Evolutionary conservation across 2,797 vertebrate species (phyloP), one percentile per base, ranked within the genome.

Genomic region (Poliocrania exsul): DNA sequence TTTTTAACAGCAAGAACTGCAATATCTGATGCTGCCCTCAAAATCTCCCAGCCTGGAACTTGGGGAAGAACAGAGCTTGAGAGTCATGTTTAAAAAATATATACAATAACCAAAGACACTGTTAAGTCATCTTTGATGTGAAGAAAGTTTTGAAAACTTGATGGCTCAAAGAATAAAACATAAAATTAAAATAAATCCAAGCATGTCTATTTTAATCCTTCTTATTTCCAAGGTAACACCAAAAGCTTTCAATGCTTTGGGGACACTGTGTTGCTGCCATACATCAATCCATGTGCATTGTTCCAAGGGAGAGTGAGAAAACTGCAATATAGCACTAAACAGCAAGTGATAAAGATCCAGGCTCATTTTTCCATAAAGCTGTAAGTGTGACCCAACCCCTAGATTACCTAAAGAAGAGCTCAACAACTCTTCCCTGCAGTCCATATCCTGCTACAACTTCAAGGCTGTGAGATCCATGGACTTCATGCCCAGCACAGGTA

Each of bases 211-310:
- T 94, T 90, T 38, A 81, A 75, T 46, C 46, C 50, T 64, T 10
- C 1, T 51, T 6, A 2, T n/a, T 79, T 82, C 58, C 57, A 69
- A 64, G 67, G 46, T 75, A 72, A 56, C 53, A 81, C 42, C 35
- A 72, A 75, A 89, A 64, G 38, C 21, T 62, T 61, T 28, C 44
- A 44, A 16, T 3, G 37, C 8, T 62, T 35, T 81, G 47, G 61
- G 74, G 57, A 61, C 1, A 1, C 12, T 29, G 0, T 0, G 11
- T 4, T 67, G 38, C 62, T 86, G 65, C 51, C 50, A 17, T 1
- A 6, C 29, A 54, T 40, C 70, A 47, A 47, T 16, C 85, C 54
- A 35, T 0, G 6, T 9, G 26, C 24, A 60, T 8, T 4, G 5
- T n/a, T 44, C 28, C 35, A 50, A 23, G n/a, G 18, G 4, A 90